phyloP scores from a whole-genome alignment of 1,140 invertebrate genomes.

The Globodera ellingtonae region DNA sequence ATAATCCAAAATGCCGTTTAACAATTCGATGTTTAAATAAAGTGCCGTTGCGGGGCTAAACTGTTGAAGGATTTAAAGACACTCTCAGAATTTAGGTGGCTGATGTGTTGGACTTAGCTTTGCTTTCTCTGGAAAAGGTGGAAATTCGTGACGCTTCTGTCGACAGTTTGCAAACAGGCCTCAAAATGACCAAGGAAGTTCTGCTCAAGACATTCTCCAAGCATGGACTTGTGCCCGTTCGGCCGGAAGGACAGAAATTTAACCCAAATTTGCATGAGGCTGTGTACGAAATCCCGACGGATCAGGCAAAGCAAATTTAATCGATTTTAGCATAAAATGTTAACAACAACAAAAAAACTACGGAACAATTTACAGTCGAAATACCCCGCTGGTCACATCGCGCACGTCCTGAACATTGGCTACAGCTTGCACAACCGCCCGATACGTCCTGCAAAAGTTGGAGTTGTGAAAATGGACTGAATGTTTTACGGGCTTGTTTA shows the following conservation, averaged over 20 bases:
- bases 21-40: too few species aligned
- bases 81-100: slow-evolving; percentile 67
- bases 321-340: slow-evolving; percentile 72
- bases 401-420: slow-evolving; percentile 89
- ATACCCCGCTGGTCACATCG: slow-evolving; percentile 78
- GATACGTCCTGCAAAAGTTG: slow-evolving; percentile 91
- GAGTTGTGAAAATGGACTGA: slow-evolving; percentile 73
- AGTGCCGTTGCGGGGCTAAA: too few species aligned
- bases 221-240: slow-evolving; percentile 82
- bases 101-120: slow-evolving; percentile 84
- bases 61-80: too few species aligned
- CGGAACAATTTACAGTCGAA: slow-evolving; percentile 36
- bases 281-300: slow-evolving; percentile 78
- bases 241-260: slow-evolving; percentile 89
- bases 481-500: neutral
- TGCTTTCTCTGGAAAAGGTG: slow-evolving; percentile 83
- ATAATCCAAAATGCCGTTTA: too few species aligned
- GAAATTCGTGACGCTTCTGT: slow-evolving; percentile 77
- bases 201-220: slow-evolving; percentile 83
- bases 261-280: slow-evolving; percentile 95
- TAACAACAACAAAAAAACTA: slow-evolving; percentile 17
- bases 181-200: slow-evolving; percentile 85
- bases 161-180: slow-evolving; percentile 81
- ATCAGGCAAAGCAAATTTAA: slow-evolving; percentile 32
- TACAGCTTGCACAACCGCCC: slow-evolving; percentile 90